phyloP scores from a whole-genome alignment of 2,113 vertebrate genomes.

The Elachura formosa region DNA sequence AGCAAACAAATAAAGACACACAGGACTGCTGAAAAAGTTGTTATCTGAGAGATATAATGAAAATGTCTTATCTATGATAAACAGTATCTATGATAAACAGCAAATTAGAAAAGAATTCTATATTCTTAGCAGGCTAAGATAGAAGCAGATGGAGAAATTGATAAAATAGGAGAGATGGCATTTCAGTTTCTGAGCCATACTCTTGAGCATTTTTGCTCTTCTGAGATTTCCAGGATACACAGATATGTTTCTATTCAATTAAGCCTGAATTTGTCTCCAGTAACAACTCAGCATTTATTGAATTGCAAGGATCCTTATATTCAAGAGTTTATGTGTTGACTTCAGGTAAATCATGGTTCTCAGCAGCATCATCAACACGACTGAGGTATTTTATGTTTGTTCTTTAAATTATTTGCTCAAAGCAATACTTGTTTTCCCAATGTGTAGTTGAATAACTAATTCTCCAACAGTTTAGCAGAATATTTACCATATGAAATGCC shows the following conservation, averaged over 20 bases:
- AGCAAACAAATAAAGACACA: neutral
- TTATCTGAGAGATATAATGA: neutral
- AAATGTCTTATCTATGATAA: neutral
- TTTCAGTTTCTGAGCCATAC: conserved; percentile 22
- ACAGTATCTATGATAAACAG: neutral
- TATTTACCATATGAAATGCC: neutral
- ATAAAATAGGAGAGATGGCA: neutral
- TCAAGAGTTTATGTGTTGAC: conserved; percentile 9
- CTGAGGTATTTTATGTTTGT: conserved; percentile 17
- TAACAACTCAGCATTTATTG: conserved; percentile 3
- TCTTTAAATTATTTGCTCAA: conserved; percentile 28
- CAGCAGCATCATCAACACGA: neutral
- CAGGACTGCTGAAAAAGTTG: neutral
- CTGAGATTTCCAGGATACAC: neutral
- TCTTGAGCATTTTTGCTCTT: neutral
- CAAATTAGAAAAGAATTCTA: neutral
- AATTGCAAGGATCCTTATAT: neutral
- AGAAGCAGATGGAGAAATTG: conserved; percentile 23
- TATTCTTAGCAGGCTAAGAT: neutral
- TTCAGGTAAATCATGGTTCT: conserved; percentile 31
- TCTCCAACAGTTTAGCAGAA: neutral
- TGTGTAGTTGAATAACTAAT: neutral
- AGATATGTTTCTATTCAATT: neutral
- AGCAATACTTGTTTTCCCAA: conserved; percentile 27
- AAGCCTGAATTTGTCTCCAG: neutral